Evolutionary conservation across 1,140 invertebrate species (phyloP), one percentile per base, ranked within the genome.

Genomic region (Teleogryllus occipitalis): DNA sequence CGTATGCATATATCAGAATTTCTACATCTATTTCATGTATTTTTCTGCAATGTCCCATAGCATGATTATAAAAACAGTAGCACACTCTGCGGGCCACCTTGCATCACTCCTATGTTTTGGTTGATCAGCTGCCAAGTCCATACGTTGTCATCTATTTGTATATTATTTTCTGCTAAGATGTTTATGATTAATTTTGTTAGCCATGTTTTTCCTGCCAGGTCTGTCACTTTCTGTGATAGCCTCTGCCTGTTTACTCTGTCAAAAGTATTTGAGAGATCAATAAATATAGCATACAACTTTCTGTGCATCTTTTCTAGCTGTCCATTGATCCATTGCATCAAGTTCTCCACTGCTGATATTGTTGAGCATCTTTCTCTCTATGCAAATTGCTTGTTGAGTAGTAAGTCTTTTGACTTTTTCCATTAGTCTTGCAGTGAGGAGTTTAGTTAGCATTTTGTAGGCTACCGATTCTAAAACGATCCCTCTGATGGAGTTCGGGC

Each of bases 81-180:
- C 22, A 48, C 15, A 46, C 78, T 79, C 14, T 74, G 15, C 8
- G 78, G 78, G 73, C 73, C 78, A 65, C 78, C 78, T 65, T 79
- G 78, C 18, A 79, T 72, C 46, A 79, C 78, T 14, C 78, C 78
- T 21, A 79, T 75, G 47, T 72, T 79, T 73, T 79, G 78, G 48
- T 72, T 65, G 18, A 79, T 79, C 18, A 8, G 12, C 2, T 47
- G 4, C 22, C 2, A 47, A 8, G n/a, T 79, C 5, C 39, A 48
- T 8, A 79, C 7, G 14, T 54, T 65, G 72, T 79, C 72, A 27
- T 79, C 78, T 12, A 79, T 46, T 73, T 65, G 12, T 27, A 79
- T 7, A 8, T 15, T 15, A 73, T 79, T 79, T 18, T 48, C 27
- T n/a, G 27, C 8, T n/a, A 79, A 3, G 8, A 79, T 79, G 39